Conservation (phyloP, 2,888 invertebrate species). For the Spodoptera littoralis region DNA sequence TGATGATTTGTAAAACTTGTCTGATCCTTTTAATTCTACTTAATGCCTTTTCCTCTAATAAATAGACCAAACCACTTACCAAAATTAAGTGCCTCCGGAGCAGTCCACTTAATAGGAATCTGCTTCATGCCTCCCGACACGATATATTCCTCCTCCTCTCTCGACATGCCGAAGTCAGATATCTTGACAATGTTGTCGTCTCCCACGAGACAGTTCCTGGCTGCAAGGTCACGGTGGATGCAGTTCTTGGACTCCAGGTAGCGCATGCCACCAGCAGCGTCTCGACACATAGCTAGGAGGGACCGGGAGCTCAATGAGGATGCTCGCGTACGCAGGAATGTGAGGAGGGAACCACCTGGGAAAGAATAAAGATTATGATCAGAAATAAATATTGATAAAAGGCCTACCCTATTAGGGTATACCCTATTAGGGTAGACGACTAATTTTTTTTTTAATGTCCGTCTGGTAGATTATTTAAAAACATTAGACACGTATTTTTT, state of each 20-base stretch:
- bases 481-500: too few relatives aligned
- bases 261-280: constrained; percentile 97
- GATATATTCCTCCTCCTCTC: constrained; percentile 98
- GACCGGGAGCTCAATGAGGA: constrained; percentile 90
- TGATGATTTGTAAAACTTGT: too few relatives aligned
- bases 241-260: constrained; percentile 98
- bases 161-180: constrained; percentile 99
- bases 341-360: constrained; percentile 96
- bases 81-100: constrained; percentile 98
- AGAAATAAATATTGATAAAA: background rate
- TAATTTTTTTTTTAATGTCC: too few relatives aligned
- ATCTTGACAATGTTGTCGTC: constrained; percentile 97
- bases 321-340: constrained; percentile 95
- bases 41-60: too few relatives aligned
- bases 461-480: too few relatives aligned
- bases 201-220: constrained; percentile 97
- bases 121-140: constrained; percentile 99
- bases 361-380: background rate
- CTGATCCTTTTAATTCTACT: too few relatives aligned
- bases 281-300: constrained; percentile 96
- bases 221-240: constrained; percentile 98
- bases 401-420: too few relatives aligned
- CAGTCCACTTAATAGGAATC: constrained; percentile 99
- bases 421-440: too few relatives aligned
- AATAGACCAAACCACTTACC: constrained; percentile 85